These are phyloP conservation scores for Nansenia antarctica DNA, from an alignment of 2,113 vertebrate genomes.

Conservation along the genomic window DNA sequence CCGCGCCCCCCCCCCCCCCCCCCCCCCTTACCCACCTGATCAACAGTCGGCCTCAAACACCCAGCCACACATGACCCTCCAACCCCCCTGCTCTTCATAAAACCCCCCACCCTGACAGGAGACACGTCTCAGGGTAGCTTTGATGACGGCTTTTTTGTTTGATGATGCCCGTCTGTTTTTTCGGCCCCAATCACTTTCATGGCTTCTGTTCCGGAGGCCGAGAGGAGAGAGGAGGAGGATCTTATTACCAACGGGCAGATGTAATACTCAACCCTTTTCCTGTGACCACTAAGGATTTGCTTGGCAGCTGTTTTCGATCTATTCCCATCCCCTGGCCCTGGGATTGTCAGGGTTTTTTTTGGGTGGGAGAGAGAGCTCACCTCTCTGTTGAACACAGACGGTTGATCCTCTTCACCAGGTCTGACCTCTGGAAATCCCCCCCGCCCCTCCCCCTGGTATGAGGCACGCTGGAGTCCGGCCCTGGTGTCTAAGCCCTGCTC, in stretches of 20 bases:
- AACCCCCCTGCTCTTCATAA: slow-evolving; percentile 8
- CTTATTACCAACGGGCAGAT: not conserved
- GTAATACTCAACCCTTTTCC: not conserved
- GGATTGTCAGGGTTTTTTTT: not conserved
- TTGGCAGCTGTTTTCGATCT: not conserved
- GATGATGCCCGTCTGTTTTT: not conserved
- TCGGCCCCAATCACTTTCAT: no score
- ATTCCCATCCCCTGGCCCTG: not conserved
- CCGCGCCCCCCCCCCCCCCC: not conserved
- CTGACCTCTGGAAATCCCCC: not conserved
- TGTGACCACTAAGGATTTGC: not conserved
- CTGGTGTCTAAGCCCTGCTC: not conserved
- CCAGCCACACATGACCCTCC: slow-evolving; percentile 34
- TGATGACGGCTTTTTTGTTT: slow-evolving; percentile 1
- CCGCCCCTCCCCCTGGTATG: not conserved
- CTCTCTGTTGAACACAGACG: not conserved
- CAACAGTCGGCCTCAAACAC: slow-evolving; percentile 47
- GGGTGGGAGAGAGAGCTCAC: not conserved
- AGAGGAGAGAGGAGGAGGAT: not conserved
- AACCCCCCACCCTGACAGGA: slow-evolving; percentile 5
- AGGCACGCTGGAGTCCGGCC: no score
- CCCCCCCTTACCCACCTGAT: slow-evolving; percentile 28
- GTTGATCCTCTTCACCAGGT: not conserved
- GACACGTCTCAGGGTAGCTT: not conserved
- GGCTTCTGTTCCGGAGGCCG: not conserved